phyloP scores from a whole-genome alignment of 2,797 vertebrate genomes.

The Psittacula derbiana region DNA sequence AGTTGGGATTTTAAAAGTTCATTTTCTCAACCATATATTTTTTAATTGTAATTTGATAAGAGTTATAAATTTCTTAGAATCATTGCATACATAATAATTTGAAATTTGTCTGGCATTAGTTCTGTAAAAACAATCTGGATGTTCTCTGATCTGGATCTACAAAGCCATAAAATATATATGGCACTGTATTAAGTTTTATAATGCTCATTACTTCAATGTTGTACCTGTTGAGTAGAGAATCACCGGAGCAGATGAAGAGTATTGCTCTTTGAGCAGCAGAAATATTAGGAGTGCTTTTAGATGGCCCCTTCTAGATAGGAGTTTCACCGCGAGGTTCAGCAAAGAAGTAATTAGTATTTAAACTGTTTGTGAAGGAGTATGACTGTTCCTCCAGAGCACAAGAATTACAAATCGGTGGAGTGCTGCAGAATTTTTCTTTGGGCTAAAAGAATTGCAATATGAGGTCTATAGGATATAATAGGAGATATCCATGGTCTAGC shows the following conservation, averaged over 20 bases:
- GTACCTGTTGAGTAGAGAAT: slow-evolving; percentile 63
- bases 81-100: slow-evolving; percentile 12
- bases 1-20: background rate
- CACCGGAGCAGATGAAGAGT: slow-evolving; percentile 18
- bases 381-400: background rate
- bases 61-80: slow-evolving; percentile 20
- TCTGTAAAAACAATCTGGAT: slow-evolving; percentile 60
- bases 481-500: background rate
- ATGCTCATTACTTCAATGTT: slow-evolving; percentile 48
- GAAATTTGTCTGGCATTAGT: slow-evolving; percentile 29
- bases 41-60: background rate
- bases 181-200: slow-evolving; percentile 65
- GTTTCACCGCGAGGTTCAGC: slow-evolving; percentile 25
- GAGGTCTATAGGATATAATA: background rate
- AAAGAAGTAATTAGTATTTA: slow-evolving; percentile 63
- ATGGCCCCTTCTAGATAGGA: background rate
- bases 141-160: slow-evolving; percentile 59
- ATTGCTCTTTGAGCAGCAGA: slow-evolving; percentile 61
- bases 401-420: slow-evolving; percentile 28
- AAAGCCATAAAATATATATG: slow-evolving; percentile 58
- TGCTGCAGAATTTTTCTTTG: slow-evolving; percentile 18
- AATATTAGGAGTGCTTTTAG: slow-evolving; percentile 55
- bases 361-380: background rate
- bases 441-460: slow-evolving; percentile 1
- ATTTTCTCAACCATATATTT: background rate